Base-by-base conservation (phyloP, 2,888 invertebrate genomes). In the Epsilonema sp. region DNA sequence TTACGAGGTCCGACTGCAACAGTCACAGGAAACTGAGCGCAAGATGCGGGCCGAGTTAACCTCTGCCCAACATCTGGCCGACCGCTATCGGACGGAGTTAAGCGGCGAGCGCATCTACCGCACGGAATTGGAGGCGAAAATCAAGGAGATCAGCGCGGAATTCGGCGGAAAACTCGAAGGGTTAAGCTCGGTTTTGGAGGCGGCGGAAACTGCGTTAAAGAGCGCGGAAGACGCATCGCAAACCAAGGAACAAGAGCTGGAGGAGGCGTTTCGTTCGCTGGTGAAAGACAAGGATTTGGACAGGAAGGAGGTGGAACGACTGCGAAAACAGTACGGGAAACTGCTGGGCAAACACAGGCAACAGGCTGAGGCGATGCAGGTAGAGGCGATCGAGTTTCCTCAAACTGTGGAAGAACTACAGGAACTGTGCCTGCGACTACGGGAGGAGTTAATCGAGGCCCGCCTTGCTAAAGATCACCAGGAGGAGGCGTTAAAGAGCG, bases 401-500 rank as follows among this genome's bases (percentile, higher is more conserved):
- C 78, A 84, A 63, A 82, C 77, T 49, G 79, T 89, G 1, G 82
- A 83, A 67, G 89, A 89, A 59, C 71, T 94, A 51, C 90, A 94
- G 60, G 78, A 85, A 62, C 70, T 81, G 49, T 73, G 84, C 48
- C 72, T 94, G 52, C 78, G 78, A 56, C 77, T 80, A 52, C 78
- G 83, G 47, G 85, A 89, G 67, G 86, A 92, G 65, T 73, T 94
- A 50, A 90, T 97, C 54, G 78, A 80, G 53, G 80, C 84, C 3
- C 79, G 81, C 60, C 77, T 89, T 16, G 86, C 84, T 1, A 79
- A 83, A 56, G 70, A 71, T 53, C 79, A 79, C 53, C 75, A 76
- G 36, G 80, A 80, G 58, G 75, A 76, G 23, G 79, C 76, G 4
- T 73, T 82, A 36, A 73, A 77, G 46, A 67, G 69, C 45, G 72